phyloP scores from a whole-genome alignment of 2,888 invertebrate species.

The Pharmacophagus antenor region DNA sequence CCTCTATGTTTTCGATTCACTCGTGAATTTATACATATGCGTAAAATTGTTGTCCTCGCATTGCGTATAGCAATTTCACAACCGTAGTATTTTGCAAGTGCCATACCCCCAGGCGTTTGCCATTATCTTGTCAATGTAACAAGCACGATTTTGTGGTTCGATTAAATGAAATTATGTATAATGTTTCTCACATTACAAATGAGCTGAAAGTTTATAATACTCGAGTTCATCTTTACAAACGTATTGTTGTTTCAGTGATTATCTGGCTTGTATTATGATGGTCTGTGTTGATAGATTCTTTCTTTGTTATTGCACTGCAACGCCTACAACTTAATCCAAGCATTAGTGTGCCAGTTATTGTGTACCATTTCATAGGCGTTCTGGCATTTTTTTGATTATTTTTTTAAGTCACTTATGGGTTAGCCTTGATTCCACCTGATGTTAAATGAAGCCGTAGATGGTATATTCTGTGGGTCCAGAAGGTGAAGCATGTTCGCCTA shows the following conservation, averaged over 20 bases:
- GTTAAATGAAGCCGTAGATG: no score
- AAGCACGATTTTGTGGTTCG: neutral
- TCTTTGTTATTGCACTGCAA: neutral
- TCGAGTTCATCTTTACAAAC: neutral
- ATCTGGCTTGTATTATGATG: no score
- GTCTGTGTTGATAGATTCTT: no score
- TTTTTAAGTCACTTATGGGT: no score
- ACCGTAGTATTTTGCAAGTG: conserved; percentile 19
- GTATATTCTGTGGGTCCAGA: no score
- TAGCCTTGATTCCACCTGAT: no score
- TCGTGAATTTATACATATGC: neutral
- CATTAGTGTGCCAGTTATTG: no score
- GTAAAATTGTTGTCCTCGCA: neutral
- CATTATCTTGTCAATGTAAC: conserved; percentile 21
- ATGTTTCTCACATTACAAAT: neutral
- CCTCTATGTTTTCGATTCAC: neutral
- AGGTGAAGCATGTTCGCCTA: no score
- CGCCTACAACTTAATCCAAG: no score
- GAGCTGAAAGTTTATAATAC: neutral
- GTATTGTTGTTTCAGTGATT: neutral
- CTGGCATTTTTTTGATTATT: no score
- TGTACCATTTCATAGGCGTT: no score
- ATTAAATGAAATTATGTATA: neutral
- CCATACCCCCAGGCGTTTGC: conserved; percentile 25
- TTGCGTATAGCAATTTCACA: conserved; percentile 18